Percentiles rank a stretch among this genome's conserved stretches.
Evolutionary conservation across 2,797 vertebrate species (phyloP).

Genomic region (Adrianichthys oophorus): DNA sequence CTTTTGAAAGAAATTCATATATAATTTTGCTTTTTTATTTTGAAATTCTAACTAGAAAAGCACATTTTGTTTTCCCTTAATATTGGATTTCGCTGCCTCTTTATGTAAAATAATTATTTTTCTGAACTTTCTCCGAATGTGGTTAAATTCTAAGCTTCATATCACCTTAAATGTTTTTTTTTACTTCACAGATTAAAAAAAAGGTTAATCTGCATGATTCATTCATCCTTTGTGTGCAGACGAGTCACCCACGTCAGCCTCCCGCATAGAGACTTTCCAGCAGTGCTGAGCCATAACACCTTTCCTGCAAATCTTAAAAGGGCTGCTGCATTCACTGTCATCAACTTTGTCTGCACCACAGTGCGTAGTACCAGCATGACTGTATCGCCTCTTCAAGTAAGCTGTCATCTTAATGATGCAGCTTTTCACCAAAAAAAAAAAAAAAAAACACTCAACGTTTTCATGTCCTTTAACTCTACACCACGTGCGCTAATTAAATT

Average conservation of each 20-base stretch:
- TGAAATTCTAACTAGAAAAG: not conserved
- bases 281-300: slow-evolving; percentile 63
- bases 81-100: too few relatives aligned
- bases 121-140: slow-evolving; percentile 40
- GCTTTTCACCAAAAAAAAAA: slow-evolving; percentile 49
- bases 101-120: slow-evolving; percentile 14
- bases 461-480: slow-evolving; percentile 61
- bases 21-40: too few relatives aligned
- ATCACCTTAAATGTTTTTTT: slow-evolving; percentile 25
- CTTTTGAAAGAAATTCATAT: too few relatives aligned
- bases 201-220: slow-evolving; percentile 37
- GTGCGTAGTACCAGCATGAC: slow-evolving; percentile 53
- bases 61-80: not conserved
- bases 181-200: slow-evolving; percentile 45
- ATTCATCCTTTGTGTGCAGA: slow-evolving; percentile 41
- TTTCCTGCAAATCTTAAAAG: slow-evolving; percentile 67
- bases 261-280: slow-evolving; percentile 47
- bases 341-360: slow-evolving; percentile 57
- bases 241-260: slow-evolving; percentile 45
- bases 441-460: slow-evolving; percentile 71
- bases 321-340: slow-evolving; percentile 44
- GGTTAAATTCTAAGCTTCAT: slow-evolving; percentile 28
- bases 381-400: slow-evolving; percentile 64
- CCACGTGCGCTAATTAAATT: slow-evolving; percentile 71
- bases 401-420: slow-evolving; percentile 57